phyloP scores from a whole-genome alignment of 2,113 vertebrate species.

The Caranx melampygus region DNA sequence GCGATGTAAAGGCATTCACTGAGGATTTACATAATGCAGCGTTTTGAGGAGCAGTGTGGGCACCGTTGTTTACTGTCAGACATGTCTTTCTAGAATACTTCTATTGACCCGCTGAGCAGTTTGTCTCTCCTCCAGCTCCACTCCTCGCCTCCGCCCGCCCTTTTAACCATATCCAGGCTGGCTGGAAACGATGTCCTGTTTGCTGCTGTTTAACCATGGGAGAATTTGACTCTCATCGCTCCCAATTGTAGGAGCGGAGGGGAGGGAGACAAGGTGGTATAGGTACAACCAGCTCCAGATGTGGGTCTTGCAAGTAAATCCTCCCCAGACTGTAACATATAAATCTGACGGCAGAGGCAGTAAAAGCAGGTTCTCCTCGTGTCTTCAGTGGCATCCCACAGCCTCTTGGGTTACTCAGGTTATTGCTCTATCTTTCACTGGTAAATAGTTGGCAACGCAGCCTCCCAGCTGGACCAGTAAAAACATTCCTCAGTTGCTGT shows the following conservation, averaged over 20 bases:
- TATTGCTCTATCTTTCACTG: conserved; percentile 68
- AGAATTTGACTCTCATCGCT: conserved; percentile 29
- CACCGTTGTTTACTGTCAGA: conserved; percentile 25
- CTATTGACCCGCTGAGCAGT: conserved; percentile 13
- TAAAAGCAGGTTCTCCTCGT: conserved; percentile 35
- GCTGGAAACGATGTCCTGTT: conserved; percentile 36
- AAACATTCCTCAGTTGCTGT: conserved; percentile 5
- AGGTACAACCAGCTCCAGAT: conserved; percentile 81
- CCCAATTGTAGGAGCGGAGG: conserved; percentile 9
- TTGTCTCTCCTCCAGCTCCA: not conserved
- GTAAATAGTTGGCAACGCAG: conserved; percentile 68
- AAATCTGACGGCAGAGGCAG: conserved; percentile 42
- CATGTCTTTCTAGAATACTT: conserved; percentile 6
- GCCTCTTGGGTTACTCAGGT: conserved; percentile 64
- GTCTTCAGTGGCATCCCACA: conserved; percentile 54
- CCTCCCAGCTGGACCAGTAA: conserved; percentile 8
- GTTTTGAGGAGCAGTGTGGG: conserved; percentile 25
- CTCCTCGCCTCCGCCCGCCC: not conserved
- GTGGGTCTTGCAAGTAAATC: conserved; percentile 50
- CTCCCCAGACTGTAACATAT: conserved; percentile 28
- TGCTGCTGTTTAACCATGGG: conserved; percentile 52
- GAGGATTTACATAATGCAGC: conserved; percentile 55
- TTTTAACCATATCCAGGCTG: not conserved
- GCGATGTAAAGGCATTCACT: conserved; percentile 40
- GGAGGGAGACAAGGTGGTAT: conserved; percentile 17